A percentile compares a stretch with the other conserved stretches of the same genome.
Conservation (phyloP, 1,140 invertebrate species). For the Rhopalosiphum padi region DNA sequence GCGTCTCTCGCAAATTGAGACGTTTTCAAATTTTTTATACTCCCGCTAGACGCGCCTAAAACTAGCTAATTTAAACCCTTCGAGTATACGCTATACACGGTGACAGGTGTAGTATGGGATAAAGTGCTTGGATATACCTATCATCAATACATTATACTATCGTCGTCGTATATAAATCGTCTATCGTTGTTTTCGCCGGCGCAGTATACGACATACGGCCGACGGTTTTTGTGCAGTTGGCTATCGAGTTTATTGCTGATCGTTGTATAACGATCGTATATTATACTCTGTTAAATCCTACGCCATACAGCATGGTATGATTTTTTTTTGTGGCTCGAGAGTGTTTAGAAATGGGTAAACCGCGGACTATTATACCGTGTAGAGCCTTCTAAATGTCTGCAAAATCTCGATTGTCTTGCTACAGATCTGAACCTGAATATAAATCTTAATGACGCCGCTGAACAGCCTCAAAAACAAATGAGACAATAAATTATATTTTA, state of each 20-base stretch:
- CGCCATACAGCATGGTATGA: no score
- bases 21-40: background rate
- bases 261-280: no score
- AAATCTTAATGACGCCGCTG: background rate
- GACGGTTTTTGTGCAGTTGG: no score
- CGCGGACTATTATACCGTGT: no score
- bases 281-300: no score
- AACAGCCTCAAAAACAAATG: background rate
- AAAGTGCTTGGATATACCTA: background rate
- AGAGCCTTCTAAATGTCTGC: no score
- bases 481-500: no score
- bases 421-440: background rate
- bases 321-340: no score
- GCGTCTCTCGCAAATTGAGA: conserved; percentile 29
- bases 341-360: no score
- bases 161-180: background rate
- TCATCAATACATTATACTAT: background rate
- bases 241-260: no score
- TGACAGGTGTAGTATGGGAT: background rate
- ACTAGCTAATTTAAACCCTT: background rate
- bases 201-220: no score
- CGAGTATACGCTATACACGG: background rate
- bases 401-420: no score
- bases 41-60: background rate
- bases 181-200: background rate